Conservation (phyloP, 2,113 vertebrate species). For the Pampusana beccarii region DNA sequence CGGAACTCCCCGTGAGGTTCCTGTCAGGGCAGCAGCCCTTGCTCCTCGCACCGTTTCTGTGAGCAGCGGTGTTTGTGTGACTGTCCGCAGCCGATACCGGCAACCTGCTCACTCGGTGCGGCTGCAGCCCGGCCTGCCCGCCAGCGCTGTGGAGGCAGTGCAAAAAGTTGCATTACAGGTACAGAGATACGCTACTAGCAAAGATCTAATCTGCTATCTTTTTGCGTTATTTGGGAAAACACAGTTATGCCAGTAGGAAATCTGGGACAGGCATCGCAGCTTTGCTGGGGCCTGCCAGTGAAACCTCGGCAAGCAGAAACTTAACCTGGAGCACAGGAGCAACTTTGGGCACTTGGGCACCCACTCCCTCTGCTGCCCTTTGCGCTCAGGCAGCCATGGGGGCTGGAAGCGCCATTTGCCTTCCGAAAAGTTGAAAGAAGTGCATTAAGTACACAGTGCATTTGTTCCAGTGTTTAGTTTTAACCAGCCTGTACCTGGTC, state of each 20-base stretch:
- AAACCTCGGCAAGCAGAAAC: background rate
- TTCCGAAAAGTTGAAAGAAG: background rate
- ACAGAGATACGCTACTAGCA: rapidly evolving
- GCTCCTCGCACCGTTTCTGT: rapidly evolving
- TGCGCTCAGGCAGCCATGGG: rapidly evolving
- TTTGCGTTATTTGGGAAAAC: rapidly evolving
- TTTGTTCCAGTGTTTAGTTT: background rate
- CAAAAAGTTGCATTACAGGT: rapidly evolving
- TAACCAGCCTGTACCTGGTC: background rate
- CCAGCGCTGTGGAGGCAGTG: rapidly evolving
- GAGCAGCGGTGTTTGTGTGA: no score
- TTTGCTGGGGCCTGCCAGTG: rapidly evolving
- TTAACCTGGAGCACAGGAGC: background rate
- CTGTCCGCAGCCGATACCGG: rapidly evolving
- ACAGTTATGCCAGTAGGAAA: rapidly evolving
- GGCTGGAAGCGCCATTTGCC: background rate
- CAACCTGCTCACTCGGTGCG: rapidly evolving
- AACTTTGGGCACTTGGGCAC: rapidly evolving
- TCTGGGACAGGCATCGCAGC: no score
- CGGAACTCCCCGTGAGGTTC: rapidly evolving
- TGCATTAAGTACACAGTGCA: rapidly evolving
- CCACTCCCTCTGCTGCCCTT: rapidly evolving
- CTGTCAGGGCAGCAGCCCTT: rapidly evolving
- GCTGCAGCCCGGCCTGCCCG: rapidly evolving
- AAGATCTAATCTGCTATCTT: rapidly evolving